phyloP scores from a whole-genome alignment of 2,888 invertebrate genomes.

The Drosophila peninsularis region DNA sequence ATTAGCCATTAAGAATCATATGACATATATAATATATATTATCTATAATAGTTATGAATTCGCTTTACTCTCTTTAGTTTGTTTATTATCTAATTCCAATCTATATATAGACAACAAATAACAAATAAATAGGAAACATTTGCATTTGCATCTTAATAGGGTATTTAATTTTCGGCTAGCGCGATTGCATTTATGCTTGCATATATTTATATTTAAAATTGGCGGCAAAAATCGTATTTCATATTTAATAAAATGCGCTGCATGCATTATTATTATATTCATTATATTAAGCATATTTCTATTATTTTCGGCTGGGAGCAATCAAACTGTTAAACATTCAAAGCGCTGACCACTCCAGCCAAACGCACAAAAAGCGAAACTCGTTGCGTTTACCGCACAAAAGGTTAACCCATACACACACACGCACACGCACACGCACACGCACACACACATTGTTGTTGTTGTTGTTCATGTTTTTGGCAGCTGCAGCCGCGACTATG shows the following conservation, averaged over 20 bases:
- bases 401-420: conserved; percentile 64
- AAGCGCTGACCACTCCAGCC: conserved; percentile 60
- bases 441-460: conserved; percentile 26
- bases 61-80: too few relatives aligned
- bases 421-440: conserved; percentile 17
- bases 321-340: conserved; percentile 56
- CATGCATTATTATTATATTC: conserved; percentile 70
- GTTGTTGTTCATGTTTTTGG: conserved; percentile 71
- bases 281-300: conserved; percentile 70
- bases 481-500: conserved; percentile 52
- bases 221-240: conserved; percentile 68
- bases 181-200: conserved; percentile 14
- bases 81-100: too few relatives aligned
- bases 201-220: conserved; percentile 52
- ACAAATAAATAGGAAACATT: background rate
- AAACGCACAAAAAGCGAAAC: conserved; percentile 63
- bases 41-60: too few relatives aligned
- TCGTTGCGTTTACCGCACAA: conserved; percentile 69
- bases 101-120: too few relatives aligned
- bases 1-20: background rate
- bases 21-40: background rate
- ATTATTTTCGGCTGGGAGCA: conserved; percentile 58
- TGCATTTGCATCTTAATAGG: background rate
- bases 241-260: conserved; percentile 74
- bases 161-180: conserved; percentile 2